Evolutionary conservation across 2,888 invertebrate genomes (phyloP), one percentile per base, ranked within the genome.

Genomic region (Rhyacophila evoluta): DNA sequence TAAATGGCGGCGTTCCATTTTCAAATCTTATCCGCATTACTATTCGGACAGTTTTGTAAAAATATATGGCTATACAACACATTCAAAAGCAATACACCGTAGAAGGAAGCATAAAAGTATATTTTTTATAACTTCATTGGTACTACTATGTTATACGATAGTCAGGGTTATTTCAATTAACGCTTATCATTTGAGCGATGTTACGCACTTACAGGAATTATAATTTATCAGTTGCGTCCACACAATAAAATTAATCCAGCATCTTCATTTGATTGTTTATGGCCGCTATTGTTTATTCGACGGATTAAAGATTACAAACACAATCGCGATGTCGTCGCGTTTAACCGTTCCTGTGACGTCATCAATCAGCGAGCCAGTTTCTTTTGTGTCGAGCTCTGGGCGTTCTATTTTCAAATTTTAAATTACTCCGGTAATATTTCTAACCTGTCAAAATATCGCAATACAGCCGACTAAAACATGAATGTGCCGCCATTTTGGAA

Each of bases 391-490:
- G 55, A 55, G 55, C 55, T 25, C 55, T 55, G 55, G 55, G 55
- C 55, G 55, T 55, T 55, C 55, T 55, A 19, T 55, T 55, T 55
- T 55, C 55, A 55, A 55, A 55, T 55, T 55, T 55, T 25, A 55
- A 55, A 55, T 55, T 55, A 55, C 55, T 55, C 55, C 55, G 25
- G 55, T 19, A 55, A 55, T 55, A 19, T 55, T 55, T 55, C 10
- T 10, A 10, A 55, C 10, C 55, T 55, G 55, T 55, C 55, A 55
- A 55, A 55, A 55, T 25, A n/a, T n/a, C n/a, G n/a, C n/a, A 55
- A 55, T 55, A 0, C 12, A 55, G 19, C 55, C 10, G 19, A 10
- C 55, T 19, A 55, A 55, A 55, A 55, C 55, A 25, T 55, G 15
- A 19, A 55, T 19, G 25, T 19, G 19, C 55, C 25, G 0, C 19